Base-by-base conservation (phyloP, 2,797 vertebrate genomes). In the Hafferia zeledoni region DNA sequence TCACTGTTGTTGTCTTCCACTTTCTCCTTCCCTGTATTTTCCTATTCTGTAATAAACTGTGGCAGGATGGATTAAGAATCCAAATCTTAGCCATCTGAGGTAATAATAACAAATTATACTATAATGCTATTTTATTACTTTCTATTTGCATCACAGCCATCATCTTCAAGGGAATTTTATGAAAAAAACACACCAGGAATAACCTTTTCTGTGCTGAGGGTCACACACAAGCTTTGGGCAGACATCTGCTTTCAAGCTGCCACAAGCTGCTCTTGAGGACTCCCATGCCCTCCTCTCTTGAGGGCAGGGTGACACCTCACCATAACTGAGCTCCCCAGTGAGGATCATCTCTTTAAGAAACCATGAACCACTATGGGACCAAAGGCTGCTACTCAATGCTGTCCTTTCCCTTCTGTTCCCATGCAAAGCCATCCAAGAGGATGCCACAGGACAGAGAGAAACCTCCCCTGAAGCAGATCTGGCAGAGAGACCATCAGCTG, bases 301-400 rank as follows among this genome's bases (percentile, higher is more conserved):
- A 13, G 39, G 43, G 5, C 31, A 41, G 19, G 2, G 24, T 64
- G 16, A 6, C 20, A 70, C 10, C 19, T 59, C 49, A 17, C n/a
- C 70, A 35, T 18, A 79, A 18, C 10, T 1, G 2, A 74, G 17
- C 3, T 57, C 11, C 12, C 9, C 44, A 11, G 6, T 19, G 16
- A 33, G 64, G 18, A 52, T 2, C 19, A 28, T 10, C 6, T 17
- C 50, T 78, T 46, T n/a, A 74, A 78, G 37, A 60, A 82, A 41
- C 0, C 1, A 5, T 2, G 1, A 55, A 68, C 27, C 7, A 31
- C 19, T 35, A 6, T 0, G 1, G n/a, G 33, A 39, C 7, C 12
- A 25, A 31, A 1, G 2, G 17, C 16, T 5, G 1, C 22, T 33
- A 8, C 19, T 53, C 1, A 0, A 4, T 59, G 28, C 9, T 55